Evolutionary conservation across 2,888 invertebrate genomes (phyloP).

Genomic region (Atrina japonica): DNA sequence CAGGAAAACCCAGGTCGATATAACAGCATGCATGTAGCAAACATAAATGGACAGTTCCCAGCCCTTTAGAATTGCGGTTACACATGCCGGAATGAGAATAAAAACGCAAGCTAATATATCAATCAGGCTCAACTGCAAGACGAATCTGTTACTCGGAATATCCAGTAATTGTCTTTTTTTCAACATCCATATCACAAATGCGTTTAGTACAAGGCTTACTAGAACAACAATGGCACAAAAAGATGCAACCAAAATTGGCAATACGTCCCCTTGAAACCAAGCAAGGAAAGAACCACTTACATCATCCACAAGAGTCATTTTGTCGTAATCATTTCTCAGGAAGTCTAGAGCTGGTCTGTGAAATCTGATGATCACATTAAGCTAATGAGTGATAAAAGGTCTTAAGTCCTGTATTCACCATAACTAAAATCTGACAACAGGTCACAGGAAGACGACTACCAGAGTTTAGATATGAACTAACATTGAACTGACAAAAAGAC

Average conservation of each 20-base stretch:
- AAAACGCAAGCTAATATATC: constrained; percentile 50
- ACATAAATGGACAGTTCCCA: constrained; percentile 32
- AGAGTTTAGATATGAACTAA: too few relatives aligned
- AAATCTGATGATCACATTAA: too few relatives aligned
- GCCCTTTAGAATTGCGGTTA: constrained; percentile 29
- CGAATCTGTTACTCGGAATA: constrained; percentile 48
- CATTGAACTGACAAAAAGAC: too few relatives aligned
- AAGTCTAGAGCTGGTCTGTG: too few relatives aligned
- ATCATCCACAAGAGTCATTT: constrained; percentile 23
- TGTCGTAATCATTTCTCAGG: too few relatives aligned
- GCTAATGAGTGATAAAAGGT: too few relatives aligned
- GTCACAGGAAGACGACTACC: too few relatives aligned
- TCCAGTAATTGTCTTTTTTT: constrained; percentile 48
- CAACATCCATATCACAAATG: constrained; percentile 51
- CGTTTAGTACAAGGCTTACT: constrained; percentile 48
- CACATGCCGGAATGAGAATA: constrained; percentile 45
- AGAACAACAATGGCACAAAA: constrained; percentile 50
- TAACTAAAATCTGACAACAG: too few relatives aligned
- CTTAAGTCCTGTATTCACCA: too few relatives aligned
- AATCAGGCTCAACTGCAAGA: constrained; percentile 45
- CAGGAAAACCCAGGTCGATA: constrained; percentile 24
- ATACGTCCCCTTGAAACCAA: constrained; percentile 55
- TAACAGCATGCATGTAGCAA: constrained; percentile 32
- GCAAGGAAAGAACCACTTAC: constrained; percentile 48
- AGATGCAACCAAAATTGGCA: constrained; percentile 48